Evolutionary conservation across 2,797 vertebrate genomes (phyloP).

Genomic region (Oryzias dopingdopingensis): DNA sequence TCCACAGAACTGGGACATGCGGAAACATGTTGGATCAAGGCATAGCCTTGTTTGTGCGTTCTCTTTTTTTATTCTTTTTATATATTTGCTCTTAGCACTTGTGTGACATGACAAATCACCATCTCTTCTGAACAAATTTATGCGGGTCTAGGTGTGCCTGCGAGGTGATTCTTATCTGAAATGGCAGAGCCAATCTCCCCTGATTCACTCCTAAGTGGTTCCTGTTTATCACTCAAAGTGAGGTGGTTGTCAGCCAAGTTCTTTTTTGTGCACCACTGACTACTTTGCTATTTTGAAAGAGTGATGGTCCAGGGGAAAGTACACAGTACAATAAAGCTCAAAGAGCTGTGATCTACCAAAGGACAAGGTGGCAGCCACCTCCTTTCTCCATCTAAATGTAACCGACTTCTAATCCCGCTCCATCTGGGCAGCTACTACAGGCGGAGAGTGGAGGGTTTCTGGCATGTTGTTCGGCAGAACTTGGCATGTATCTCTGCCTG

Average conservation of each 20-base stretch:
- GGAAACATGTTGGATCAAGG: constrained; percentile 6
- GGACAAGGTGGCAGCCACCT: constrained; percentile 46
- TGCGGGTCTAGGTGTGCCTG: constrained; percentile 73
- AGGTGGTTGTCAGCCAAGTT: constrained; percentile 66
- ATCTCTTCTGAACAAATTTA: constrained; percentile 69
- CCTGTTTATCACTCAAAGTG: constrained; percentile 76
- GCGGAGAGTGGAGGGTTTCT: constrained; percentile 64
- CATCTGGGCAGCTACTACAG: constrained; percentile 70
- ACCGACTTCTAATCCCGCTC: constrained; percentile 68
- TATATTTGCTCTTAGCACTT: constrained; percentile 34
- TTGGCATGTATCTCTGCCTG: constrained; percentile 68
- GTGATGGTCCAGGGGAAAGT: constrained; percentile 8
- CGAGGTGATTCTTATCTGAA: constrained; percentile 74
- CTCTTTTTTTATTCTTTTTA: constrained; percentile 10
- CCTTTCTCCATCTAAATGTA: constrained; percentile 62
- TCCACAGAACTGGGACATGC: constrained; percentile 18
- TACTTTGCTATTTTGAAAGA: constrained; percentile 52
- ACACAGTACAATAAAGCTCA: constrained; percentile 41
- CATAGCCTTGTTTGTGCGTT: constrained; percentile 11
- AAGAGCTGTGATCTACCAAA: constrained; percentile 30
- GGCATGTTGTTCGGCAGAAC: constrained; percentile 65
- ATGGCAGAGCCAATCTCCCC: constrained; percentile 72
- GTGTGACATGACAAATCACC: constrained; percentile 66
- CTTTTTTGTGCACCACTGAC: constrained; percentile 45
- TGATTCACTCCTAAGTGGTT: constrained; percentile 75